Percentiles rank a stretch among this genome's conserved stretches.
These are phyloP conservation scores for Trissonchulus sp. DNA, from an alignment of 2,888 invertebrate genomes.

Conservation along the genomic window DNA sequence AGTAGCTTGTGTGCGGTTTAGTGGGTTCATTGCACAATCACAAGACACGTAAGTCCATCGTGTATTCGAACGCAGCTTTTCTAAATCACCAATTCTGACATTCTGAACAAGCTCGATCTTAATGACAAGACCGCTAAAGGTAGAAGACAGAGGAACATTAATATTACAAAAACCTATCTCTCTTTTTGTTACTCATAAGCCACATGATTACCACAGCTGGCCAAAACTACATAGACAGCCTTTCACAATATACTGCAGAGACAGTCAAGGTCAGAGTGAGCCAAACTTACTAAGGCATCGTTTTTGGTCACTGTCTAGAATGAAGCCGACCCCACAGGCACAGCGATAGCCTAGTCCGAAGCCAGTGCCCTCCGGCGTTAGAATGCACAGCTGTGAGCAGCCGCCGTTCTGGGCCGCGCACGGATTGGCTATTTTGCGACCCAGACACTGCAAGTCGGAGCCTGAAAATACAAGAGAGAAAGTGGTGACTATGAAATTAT, in stretches of 20 bases:
- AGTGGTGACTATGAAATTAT: too few species aligned
- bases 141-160: too few species aligned
- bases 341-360: conserved; percentile 61
- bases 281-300: conserved; percentile 64
- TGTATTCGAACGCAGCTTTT: too few species aligned
- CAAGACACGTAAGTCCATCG: too few species aligned
- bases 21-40: too few species aligned
- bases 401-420: conserved; percentile 84
- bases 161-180: too few species aligned
- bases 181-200: too few species aligned
- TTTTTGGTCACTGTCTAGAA: conserved; percentile 64
- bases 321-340: conserved; percentile 87
- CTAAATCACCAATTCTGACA: too few species aligned
- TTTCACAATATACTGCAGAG: neutral
- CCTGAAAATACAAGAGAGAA: conserved; percentile 5
- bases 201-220: too few species aligned
- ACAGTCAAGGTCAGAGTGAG: neutral
- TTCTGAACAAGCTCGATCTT: too few species aligned
- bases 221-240: neutral
- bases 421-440: conserved; percentile 62
- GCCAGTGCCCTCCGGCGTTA: conserved; percentile 67
- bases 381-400: conserved; percentile 86
- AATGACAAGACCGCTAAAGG: too few species aligned
- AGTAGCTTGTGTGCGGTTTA: too few species aligned
- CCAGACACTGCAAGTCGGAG: conserved; percentile 1